Base-by-base conservation (phyloP, 2,113 vertebrate species). In the Amazona guildingii region DNA sequence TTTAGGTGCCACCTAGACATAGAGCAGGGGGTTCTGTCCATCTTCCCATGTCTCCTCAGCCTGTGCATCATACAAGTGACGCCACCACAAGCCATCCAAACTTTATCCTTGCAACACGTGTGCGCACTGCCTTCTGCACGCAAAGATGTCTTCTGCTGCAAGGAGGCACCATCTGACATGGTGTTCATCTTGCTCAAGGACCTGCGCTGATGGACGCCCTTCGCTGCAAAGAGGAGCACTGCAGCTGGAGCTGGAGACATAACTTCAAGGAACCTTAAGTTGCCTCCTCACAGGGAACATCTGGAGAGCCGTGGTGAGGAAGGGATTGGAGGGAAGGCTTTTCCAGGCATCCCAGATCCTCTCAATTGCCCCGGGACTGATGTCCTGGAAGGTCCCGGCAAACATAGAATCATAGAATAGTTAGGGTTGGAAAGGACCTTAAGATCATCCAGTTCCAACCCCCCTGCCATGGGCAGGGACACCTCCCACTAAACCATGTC, bases 71-170 rank as follows among this genome's bases (percentile, higher is more conserved):
- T 18, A 17, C 0, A 46, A 29, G 10, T 12, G 29, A 15, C 17
- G 35, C 9, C 25, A n/a, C 24, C 17, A 17, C 1, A 1, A 66
- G 70, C 28, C 3, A 1, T 24, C 46, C 31, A 41, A 51, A 78
- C 23, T 35, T 21, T 37, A 69, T 17, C 37, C 37, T 37, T 54
- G n/a, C 33, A 81, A 44, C 33, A 19, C 0, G 2, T 2, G 7
- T 10, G 14, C 1, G 0, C 1, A 2, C 39, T 41, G n/a, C 29
- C 76, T 37, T 44, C 72, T 51, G 18, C 3, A 0, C 29, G 29
- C 77, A 62, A 48, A 48, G 27, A 29, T 1, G 3, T 17, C 59
- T 67, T 61, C 44, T 29, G n/a, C 44, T 52, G 46, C 61, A 55
- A 62, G 46, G 35, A 27, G n/a, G 52, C 23, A 63, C 54, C 41